These are phyloP conservation scores for Scylla paramamosain DNA, from an alignment of 1,140 invertebrate species.

Conservation along the genomic window DNA sequence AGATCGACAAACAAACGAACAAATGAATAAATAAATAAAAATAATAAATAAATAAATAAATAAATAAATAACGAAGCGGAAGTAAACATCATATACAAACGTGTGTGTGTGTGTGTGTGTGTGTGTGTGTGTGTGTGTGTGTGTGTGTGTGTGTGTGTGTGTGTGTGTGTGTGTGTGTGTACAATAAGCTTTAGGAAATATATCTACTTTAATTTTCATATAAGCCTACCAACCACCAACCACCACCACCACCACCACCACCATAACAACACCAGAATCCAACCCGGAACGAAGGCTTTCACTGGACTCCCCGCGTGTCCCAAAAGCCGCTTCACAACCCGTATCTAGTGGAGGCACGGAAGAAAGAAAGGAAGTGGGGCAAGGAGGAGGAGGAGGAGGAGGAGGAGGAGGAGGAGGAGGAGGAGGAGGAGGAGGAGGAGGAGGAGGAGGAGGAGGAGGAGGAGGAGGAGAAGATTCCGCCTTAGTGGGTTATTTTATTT, in stretches of 20 bases:
- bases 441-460: neutral
- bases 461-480: neutral
- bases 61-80: too few species aligned
- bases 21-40: too few species aligned
- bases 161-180: neutral
- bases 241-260: too few species aligned
- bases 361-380: neutral
- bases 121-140: neutral
- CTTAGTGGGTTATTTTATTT: neutral
- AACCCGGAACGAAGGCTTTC: too few species aligned
- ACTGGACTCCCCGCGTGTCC: neutral
- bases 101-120: neutral
- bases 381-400: neutral
- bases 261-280: too few species aligned
- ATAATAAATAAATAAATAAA: too few species aligned
- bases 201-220: too few species aligned
- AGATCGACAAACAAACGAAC: too few species aligned
- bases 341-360: neutral
- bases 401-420: conserved; percentile 14
- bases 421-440: neutral
- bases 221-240: too few species aligned
- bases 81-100: too few species aligned
- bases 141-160: conserved; percentile 14
- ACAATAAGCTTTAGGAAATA: too few species aligned
- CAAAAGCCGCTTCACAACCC: neutral